Evolutionary conservation across 2,797 vertebrate species (phyloP).

Genomic region (Botia kubotai): DNA sequence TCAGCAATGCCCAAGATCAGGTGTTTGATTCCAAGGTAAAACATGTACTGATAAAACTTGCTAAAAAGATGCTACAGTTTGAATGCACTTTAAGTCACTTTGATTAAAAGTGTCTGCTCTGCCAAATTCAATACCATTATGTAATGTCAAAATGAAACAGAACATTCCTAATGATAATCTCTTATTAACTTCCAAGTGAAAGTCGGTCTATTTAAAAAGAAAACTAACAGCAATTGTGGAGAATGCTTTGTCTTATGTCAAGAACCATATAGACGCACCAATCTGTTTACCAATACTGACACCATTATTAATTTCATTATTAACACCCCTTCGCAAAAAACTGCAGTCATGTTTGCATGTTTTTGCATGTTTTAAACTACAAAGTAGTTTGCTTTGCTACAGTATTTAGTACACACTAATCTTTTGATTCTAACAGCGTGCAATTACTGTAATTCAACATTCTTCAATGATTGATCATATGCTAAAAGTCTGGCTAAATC

Average conservation of each 20-base stretch:
- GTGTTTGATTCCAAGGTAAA: not conserved
- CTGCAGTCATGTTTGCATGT: not conserved
- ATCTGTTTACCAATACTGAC: not conserved
- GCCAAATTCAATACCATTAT: not conserved
- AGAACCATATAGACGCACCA: not conserved
- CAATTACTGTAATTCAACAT: not conserved
- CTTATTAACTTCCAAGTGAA: not conserved
- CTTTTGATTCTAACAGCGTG: not conserved
- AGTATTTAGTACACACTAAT: not conserved
- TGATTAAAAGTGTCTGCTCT: not conserved
- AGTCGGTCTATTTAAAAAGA: not conserved
- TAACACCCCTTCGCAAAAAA: too few species aligned
- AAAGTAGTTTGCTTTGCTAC: not conserved
- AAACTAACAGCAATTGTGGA: not conserved
- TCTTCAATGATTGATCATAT: not conserved
- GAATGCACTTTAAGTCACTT: too few species aligned
- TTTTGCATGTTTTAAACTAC: not conserved
- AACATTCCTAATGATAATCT: not conserved
- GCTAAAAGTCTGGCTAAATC: not conserved
- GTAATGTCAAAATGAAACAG: not conserved
- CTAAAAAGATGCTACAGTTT: too few species aligned
- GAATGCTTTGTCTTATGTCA: not conserved
- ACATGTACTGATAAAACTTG: too few species aligned
- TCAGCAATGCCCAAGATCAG: not conserved
- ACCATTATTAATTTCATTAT: too few species aligned